These are phyloP conservation scores for Halcyon senegalensis DNA, from an alignment of 2,113 vertebrate genomes.

Conservation along the genomic window DNA sequence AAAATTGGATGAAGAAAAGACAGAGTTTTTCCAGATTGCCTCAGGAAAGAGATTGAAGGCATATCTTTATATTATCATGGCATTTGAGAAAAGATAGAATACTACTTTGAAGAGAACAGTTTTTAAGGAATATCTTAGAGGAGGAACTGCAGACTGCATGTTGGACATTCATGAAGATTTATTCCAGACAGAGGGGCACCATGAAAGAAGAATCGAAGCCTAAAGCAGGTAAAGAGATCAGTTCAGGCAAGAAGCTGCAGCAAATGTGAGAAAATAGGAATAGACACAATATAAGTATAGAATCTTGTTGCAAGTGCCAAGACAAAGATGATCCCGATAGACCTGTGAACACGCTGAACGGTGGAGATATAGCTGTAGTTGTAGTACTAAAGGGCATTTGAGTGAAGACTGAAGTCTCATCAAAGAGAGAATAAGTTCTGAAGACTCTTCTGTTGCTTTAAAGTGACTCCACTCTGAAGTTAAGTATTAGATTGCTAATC, in stretches of 20 bases:
- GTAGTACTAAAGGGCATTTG: not conserved
- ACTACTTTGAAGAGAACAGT: not conserved
- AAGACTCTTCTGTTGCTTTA: not conserved
- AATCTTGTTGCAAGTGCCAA: not conserved
- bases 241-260: not conserved
- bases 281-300: not conserved
- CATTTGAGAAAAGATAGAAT: not conserved
- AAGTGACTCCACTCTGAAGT: not conserved
- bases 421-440: not conserved
- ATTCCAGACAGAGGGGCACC: not conserved
- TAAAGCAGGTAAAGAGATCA: not conserved
- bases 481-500: not conserved
- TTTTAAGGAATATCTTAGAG: not conserved
- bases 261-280: not conserved
- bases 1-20: not conserved
- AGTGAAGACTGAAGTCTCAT: not conserved
- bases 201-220: not conserved
- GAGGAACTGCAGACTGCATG: not conserved
- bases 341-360: not conserved
- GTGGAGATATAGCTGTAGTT: not conserved
- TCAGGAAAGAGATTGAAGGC: not conserved
- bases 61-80: not conserved
- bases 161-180: not conserved
- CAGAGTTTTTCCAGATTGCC: not conserved
- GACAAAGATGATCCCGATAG: not conserved